Evolutionary conservation across 2,888 invertebrate species (phyloP).

Genomic region (Oeneis ivallda): DNA sequence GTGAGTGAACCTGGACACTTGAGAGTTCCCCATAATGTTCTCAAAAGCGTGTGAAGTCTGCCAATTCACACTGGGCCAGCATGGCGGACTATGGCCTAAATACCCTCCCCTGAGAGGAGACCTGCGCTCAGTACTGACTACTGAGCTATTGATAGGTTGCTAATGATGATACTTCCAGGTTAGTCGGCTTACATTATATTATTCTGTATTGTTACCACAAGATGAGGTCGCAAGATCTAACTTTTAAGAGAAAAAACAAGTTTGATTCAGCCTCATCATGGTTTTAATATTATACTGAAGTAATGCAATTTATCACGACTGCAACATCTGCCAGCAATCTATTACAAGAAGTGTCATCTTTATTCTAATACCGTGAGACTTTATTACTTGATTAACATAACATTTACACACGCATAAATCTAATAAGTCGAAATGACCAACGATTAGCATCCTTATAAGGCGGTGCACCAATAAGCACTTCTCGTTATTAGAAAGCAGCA

Average conservation of each 20-base stretch:
- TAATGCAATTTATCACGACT: background rate
- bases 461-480: constrained; percentile 47
- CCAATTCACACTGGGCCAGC: no score
- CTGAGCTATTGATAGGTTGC: no score
- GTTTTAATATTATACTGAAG: constrained; percentile 4
- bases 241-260: background rate
- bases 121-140: no score
- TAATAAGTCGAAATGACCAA: constrained; percentile 27
- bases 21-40: no score
- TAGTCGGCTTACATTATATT: no score
- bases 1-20: no score
- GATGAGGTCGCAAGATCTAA: no score
- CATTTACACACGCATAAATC: constrained; percentile 22
- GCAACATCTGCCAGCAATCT: constrained; percentile 7
- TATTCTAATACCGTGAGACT: constrained; percentile 23
- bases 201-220: no score
- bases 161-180: no score
- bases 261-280: background rate
- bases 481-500: constrained; percentile 66
- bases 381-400: constrained; percentile 26
- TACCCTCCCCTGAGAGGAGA: no score
- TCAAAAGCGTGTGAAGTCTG: no score
- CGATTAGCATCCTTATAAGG: constrained; percentile 29
- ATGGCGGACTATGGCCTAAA: no score
- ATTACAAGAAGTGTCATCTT: constrained; percentile 15